Evolutionary conservation across 2,888 invertebrate genomes (phyloP), one percentile per base, ranked within the genome.

Genomic region (Drosophila eohydei): DNA sequence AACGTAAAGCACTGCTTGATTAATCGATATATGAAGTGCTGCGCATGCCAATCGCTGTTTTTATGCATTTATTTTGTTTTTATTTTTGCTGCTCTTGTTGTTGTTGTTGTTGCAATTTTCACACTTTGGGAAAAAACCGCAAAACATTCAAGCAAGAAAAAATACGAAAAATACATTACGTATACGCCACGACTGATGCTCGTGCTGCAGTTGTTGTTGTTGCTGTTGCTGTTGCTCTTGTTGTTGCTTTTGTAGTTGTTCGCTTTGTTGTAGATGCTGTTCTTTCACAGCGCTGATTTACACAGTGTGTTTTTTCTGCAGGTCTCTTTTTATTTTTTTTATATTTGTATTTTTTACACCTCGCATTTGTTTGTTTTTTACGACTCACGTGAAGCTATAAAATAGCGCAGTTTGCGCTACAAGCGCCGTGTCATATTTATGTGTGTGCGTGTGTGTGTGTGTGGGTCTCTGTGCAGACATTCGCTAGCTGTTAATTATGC

Each of bases 401-500:
- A 88, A 72, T 68, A 50, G 60, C 60, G 44, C 64, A 60, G 48
- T 60, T 62, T 52, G 40, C 26, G 21, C 38, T 60, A 43, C 48
- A 14, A n/a, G 26, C 34, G 12, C 9, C 41, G 21, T 43, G 32
- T 43, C 21, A 51, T 28, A 12, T 38, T 48, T 43, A 12, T 41
- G 34, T 58, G 34, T 56, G 36, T 8, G 40, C 21, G 43, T 41
- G 65, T 46, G 26, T 46, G 44, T 40, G 46, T 8, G 46, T 21
- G 46, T 34, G 65, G 21, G 55, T 26, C 21, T 46, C 21, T 36
- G 46, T 11, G 54, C 40, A 28, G 38, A 40, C 40, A 41, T 44
- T 36, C 41, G 62, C 34, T 61, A 50, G 67, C 46, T 89, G 88
- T 86, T 89, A 88, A 89, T 89, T 86, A 88, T 80, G 88, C 85